A percentile compares a stretch with the other conserved stretches of the same genome.
These are phyloP conservation scores for Cynaeus angustus DNA, from an alignment of 2,888 invertebrate species.

Conservation along the genomic window DNA sequence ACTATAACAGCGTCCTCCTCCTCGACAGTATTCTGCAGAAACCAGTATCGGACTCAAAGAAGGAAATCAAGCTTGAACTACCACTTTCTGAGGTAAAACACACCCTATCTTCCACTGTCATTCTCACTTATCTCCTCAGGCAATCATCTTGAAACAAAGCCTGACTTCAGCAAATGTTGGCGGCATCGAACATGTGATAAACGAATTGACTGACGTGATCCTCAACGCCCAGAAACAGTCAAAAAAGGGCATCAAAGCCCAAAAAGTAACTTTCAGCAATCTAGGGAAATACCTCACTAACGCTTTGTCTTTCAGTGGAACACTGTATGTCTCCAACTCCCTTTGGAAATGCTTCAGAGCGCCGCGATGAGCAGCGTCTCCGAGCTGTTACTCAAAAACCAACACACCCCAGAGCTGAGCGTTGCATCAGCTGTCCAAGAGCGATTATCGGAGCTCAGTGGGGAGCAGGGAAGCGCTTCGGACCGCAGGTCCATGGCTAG, in stretches of 20 bases:
- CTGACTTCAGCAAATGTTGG: constrained; percentile 78
- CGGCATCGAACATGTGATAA: constrained; percentile 85
- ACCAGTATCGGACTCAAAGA: constrained; percentile 84
- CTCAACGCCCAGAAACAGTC: constrained; percentile 80
- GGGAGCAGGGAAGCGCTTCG: constrained; percentile 70
- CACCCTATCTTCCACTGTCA: background rate
- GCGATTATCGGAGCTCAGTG: constrained; percentile 85
- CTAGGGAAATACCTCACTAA: background rate
- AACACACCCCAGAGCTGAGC: constrained; percentile 89
- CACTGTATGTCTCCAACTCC: constrained; percentile 88
- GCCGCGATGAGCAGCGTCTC: constrained; percentile 87
- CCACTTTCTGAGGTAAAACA: constrained; percentile 85
- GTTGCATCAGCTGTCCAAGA: constrained; percentile 93
- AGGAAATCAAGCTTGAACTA: constrained; percentile 87
- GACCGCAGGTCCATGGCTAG: constrained; percentile 88
- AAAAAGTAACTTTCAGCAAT: constrained; percentile 78
- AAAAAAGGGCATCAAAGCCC: constrained; percentile 91
- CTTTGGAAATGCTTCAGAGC: constrained; percentile 84
- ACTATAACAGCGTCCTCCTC: constrained; percentile 92
- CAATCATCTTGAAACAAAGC: constrained; percentile 87
- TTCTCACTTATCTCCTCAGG: constrained; percentile 71
- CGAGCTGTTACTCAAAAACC: constrained; percentile 87
- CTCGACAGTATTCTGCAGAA: constrained; percentile 92
- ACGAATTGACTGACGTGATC: constrained; percentile 85
- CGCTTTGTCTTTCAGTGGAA: constrained; percentile 83